Evolutionary conservation across 2,113 vertebrate genomes (phyloP).

Genomic region (Mixornis gularis): DNA sequence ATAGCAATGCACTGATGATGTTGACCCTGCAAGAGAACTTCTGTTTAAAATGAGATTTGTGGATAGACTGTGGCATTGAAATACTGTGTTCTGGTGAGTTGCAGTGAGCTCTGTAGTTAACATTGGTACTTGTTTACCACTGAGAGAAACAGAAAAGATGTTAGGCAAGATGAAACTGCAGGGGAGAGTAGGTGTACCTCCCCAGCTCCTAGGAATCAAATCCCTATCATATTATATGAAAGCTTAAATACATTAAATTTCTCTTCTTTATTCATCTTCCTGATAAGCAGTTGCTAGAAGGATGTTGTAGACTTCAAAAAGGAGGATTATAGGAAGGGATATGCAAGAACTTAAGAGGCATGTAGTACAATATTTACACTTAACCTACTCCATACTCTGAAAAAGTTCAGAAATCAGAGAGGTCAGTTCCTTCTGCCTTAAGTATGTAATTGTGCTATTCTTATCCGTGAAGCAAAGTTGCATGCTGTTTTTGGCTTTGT

Average conservation of each 20-base stretch:
- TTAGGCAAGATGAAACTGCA: background rate
- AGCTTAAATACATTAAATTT: background rate
- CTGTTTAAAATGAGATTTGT: background rate
- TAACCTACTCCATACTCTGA: background rate
- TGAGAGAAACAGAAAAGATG: background rate
- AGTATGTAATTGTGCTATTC: background rate
- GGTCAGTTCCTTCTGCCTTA: background rate
- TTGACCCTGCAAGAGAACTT: background rate
- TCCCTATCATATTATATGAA: background rate
- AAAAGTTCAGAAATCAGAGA: background rate
- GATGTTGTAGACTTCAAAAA: background rate
- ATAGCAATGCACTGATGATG: background rate
- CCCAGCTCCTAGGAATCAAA: background rate
- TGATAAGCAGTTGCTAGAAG: background rate
- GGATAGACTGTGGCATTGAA: background rate
- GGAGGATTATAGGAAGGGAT: background rate
- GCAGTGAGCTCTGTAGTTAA: background rate
- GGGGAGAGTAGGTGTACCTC: background rate
- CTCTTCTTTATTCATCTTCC: background rate
- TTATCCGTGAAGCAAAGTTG: constrained; percentile 5
- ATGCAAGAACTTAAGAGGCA: background rate
- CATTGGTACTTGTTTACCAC: background rate
- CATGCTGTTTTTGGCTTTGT: background rate
- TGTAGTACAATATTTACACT: background rate
- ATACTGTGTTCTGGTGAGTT: background rate